Evolutionary conservation across 2,797 vertebrate species (phyloP), one percentile per base, ranked within the genome.

Genomic region (Phrynocephalus guinanensis): DNA sequence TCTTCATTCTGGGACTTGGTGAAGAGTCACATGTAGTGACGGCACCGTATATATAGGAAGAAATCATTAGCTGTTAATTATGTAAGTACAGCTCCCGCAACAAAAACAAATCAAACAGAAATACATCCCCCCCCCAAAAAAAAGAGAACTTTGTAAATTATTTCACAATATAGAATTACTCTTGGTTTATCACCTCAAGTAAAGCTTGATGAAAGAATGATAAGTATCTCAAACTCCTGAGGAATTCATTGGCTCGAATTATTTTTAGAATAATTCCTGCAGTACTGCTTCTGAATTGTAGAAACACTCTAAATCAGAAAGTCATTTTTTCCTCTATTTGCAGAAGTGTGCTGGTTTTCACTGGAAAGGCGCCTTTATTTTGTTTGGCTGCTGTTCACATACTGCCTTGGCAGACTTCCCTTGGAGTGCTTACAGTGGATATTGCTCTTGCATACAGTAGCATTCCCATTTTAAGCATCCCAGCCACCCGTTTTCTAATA

Each of bases 341-440:
- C 97, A 97, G 97, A 97, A 98, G 97, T 95, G 97, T 95, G 97
- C 97, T 95, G 97, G 96, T 97, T 97, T 96, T 95, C 96, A 91
- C 96, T 96, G 98, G 98, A 97, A 97, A 96, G 97, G 95, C 96
- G 98, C 97, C 97, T 95, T 97, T 98, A 98, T 99, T 99, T 98
- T 97, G 97, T 98, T 99, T 99, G 99, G 98, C 98, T 96, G 92
- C 96, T 94, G 97, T 97, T 98, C 98, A 97, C 97, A 97, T 96
- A 95, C 96, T 96, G 97, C 96, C 97, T 98, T 99, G 98, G 98
- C 98, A 97, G 97, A 94, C 85, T 94, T 95, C 96, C 95, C 97
- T 96, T 97, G 98, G 98, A 98, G 97, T 96, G 96, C 96, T 96
- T 97, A 97, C 97, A 97, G 98, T 96, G 97, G 97, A 97, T 95